phyloP scores from a whole-genome alignment of 2,797 vertebrate genomes.

The Chromis chromis region DNA sequence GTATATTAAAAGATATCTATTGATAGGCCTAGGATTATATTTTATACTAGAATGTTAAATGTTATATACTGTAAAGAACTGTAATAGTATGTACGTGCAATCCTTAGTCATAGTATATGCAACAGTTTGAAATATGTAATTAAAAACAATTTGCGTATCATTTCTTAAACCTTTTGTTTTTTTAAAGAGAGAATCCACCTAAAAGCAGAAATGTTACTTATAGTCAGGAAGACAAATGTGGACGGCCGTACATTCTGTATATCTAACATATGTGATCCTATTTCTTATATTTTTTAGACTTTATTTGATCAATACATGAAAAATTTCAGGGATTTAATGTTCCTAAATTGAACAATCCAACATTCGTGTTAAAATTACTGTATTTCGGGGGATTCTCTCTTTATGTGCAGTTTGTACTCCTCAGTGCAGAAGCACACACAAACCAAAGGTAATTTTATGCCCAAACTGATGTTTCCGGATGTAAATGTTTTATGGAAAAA shows the following conservation, averaged over 20 bases:
- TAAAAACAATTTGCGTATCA: constrained; percentile 37
- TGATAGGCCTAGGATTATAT: constrained; percentile 73
- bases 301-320: neutral
- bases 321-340: constrained; percentile 9
- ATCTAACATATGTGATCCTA: constrained; percentile 13
- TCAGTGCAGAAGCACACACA: constrained; percentile 71
- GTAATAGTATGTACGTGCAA: constrained; percentile 81
- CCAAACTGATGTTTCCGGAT: constrained; percentile 65
- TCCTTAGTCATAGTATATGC: constrained; percentile 81
- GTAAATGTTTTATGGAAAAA: constrained; percentile 58
- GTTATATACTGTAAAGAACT: constrained; percentile 75
- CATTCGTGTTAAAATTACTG: no score
- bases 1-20: constrained; percentile 74
- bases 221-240: no score
- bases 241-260: neutral
- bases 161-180: constrained; percentile 53
- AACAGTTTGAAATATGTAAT: constrained; percentile 63
- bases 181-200: constrained; percentile 63
- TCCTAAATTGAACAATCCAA: constrained; percentile 15
- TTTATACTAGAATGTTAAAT: constrained; percentile 78
- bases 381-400: constrained; percentile 64
- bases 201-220: constrained; percentile 16
- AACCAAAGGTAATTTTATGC: constrained; percentile 82
- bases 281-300: neutral
- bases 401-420: constrained; percentile 57